Evolutionary conservation across 2,888 invertebrate species (phyloP).

Genomic region (Crematogaster levior): DNA sequence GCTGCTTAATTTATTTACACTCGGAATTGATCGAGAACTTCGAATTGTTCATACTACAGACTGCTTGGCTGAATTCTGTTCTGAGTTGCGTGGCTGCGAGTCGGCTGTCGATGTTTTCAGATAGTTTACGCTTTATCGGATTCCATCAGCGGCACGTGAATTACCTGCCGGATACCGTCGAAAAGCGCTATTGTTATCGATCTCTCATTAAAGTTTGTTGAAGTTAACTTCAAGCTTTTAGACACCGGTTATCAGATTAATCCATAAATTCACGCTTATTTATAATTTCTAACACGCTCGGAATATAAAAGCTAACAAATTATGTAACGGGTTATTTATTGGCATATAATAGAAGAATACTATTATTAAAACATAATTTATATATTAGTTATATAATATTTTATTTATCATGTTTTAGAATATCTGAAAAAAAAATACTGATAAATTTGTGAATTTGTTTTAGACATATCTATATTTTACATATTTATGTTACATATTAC

Average conservation of each 20-base stretch:
- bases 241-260: neutral
- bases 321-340: neutral
- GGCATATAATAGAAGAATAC: neutral
- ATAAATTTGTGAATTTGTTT: neutral
- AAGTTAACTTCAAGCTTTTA: neutral
- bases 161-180: conserved; percentile 2
- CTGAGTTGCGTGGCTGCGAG: conserved; percentile 14
- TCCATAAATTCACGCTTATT: neutral
- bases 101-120: conserved; percentile 13
- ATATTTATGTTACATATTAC: neutral
- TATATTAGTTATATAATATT: neutral
- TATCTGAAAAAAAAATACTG: neutral
- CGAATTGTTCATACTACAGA: conserved; percentile 14
- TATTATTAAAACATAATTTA: neutral
- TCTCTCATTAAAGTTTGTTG: conserved; percentile 20
- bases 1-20: conserved; percentile 31
- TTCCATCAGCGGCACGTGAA: conserved; percentile 5
- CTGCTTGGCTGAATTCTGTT: neutral
- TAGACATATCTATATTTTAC: neutral
- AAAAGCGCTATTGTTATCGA: conserved; percentile 22
- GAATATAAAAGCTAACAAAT: neutral
- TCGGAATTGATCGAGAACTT: conserved; percentile 26
- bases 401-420: neutral
- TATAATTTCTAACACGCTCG: neutral
- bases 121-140: conserved; percentile 40